Percentiles rank a stretch among this genome's conserved stretches.
Evolutionary conservation across 2,797 vertebrate genomes (phyloP).

Genomic region (Podarcis siculus): DNA sequence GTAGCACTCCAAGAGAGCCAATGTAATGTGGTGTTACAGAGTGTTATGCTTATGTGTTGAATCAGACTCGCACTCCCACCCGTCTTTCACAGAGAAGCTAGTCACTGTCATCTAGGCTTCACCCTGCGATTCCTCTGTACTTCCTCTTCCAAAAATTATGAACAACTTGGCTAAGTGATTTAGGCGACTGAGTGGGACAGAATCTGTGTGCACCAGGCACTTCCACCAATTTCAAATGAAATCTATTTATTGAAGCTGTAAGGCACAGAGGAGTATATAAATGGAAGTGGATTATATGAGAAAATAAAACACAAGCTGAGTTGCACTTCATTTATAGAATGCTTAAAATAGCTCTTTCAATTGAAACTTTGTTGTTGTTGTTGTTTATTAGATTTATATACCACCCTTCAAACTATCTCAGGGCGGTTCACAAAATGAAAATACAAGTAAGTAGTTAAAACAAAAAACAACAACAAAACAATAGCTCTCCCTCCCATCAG

Average conservation of each 20-base stretch:
- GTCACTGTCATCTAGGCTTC: too few species aligned
- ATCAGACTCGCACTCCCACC: not conserved
- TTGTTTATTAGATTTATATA: too few species aligned
- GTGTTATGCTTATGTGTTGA: not conserved
- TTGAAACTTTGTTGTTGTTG: not conserved
- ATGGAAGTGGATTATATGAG: not conserved
- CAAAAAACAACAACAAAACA: too few species aligned
- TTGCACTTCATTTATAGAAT: not conserved
- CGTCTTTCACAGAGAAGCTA: not conserved
- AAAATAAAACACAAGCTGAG: not conserved
- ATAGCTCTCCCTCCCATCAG: too few species aligned
- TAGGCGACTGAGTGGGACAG: not conserved
- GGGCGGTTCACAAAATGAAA: not conserved
- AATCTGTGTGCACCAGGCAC: not conserved
- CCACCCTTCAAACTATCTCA: not conserved
- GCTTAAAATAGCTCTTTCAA: not conserved
- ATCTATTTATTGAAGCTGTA: not conserved
- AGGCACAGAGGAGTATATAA: not conserved
- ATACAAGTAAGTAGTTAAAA: not conserved
- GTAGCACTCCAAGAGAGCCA: not conserved
- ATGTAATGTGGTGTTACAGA: not conserved
- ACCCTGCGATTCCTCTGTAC: not conserved
- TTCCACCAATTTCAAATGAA: not conserved
- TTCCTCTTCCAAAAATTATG: not conserved
- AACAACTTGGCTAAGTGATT: not conserved